A percentile compares a stretch with the other conserved stretches of the same genome.
Conservation (phyloP, 1,140 invertebrate genomes). For the Drosophila melanogaster region DNA sequence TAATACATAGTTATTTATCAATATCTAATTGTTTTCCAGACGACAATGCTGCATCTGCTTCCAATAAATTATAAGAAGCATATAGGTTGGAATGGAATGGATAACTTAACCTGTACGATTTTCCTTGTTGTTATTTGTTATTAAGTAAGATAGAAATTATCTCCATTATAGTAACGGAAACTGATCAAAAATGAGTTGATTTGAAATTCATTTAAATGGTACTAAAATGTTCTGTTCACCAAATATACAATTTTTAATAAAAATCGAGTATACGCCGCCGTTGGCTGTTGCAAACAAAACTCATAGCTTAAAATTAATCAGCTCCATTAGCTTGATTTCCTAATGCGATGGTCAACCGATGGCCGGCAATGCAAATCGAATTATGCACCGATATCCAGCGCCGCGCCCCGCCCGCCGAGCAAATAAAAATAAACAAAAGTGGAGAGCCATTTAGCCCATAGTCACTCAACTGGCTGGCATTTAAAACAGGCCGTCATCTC, state of each 20-base stretch:
- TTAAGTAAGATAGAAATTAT: too few relatives aligned
- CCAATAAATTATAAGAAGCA: not conserved
- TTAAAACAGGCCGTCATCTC: conserved; percentile 69
- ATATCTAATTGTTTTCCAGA: not conserved
- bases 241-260: not conserved
- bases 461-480: conserved; percentile 63
- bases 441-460: conserved; percentile 34
- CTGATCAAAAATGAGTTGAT: too few relatives aligned
- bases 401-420: conserved; percentile 19
- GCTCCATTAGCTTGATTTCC: conserved; percentile 71
- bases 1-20: not conserved
- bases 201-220: too few relatives aligned
- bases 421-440: conserved; percentile 46
- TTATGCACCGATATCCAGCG: conserved; percentile 29
- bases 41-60: not conserved
- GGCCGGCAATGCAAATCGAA: conserved; percentile 59
- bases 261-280: conserved; percentile 58
- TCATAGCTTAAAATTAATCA: conserved; percentile 48
- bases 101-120: too few relatives aligned
- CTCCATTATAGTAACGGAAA: too few relatives aligned
- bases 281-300: conserved; percentile 13
- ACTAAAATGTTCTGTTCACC: too few relatives aligned
- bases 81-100: too few relatives aligned
- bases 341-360: conserved; percentile 80
- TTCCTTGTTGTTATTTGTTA: too few relatives aligned